These are phyloP conservation scores for Epinephelus fuscoguttatus DNA, from an alignment of 2,113 vertebrate genomes.

Conservation along the genomic window DNA sequence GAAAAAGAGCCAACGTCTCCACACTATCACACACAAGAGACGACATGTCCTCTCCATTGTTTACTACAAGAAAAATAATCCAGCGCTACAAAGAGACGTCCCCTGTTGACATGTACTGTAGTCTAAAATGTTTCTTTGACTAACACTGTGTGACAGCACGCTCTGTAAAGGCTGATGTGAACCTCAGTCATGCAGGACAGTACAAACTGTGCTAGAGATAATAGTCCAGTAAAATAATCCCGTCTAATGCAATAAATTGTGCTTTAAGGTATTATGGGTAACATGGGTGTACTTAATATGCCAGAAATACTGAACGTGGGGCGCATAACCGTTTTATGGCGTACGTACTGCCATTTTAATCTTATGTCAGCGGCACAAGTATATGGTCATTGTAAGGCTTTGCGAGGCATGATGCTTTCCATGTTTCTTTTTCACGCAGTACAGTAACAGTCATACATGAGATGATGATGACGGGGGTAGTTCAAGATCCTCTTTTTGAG, in stretches of 20 bases:
- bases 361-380: background rate
- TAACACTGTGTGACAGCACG: conserved; percentile 58
- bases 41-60: conserved; percentile 24
- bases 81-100: conserved; percentile 35
- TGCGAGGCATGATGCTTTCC: background rate
- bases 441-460: background rate
- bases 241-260: conserved; percentile 41
- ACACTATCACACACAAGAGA: background rate
- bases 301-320: conserved; percentile 36
- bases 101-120: conserved; percentile 30
- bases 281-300: conserved; percentile 8
- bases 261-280: conserved; percentile 42
- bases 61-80: conserved; percentile 30
- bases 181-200: conserved; percentile 52
- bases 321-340: conserved; percentile 31
- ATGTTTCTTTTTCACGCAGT: background rate
- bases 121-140: conserved; percentile 41
- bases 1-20: background rate
- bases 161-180: conserved; percentile 48
- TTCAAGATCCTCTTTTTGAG: background rate
- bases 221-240: conserved; percentile 43
- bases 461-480: background rate
- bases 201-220: conserved; percentile 21
- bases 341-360: conserved; percentile 9
- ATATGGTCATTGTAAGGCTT: background rate